These are phyloP conservation scores for Cephus sareptanus DNA, from an alignment of 2,888 invertebrate species.

Conservation along the genomic window DNA sequence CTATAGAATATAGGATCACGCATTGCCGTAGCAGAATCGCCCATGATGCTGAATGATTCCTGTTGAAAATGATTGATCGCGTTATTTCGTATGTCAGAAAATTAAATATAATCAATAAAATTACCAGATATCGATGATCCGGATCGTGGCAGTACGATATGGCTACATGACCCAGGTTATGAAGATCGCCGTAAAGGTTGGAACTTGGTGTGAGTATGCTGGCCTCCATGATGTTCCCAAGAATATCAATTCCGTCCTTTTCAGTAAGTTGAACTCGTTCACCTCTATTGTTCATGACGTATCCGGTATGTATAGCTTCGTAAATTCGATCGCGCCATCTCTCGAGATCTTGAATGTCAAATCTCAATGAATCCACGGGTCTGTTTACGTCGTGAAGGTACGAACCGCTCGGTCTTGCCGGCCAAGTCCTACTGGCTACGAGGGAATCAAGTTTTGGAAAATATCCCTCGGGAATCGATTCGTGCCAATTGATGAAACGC, in stretches of 20 bases:
- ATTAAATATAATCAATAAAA: conserved; percentile 29
- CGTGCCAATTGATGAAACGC: conserved; percentile 74
- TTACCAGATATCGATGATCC: conserved; percentile 78
- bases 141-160: conserved; percentile 85
- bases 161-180: conserved; percentile 85
- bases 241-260: conserved; percentile 77
- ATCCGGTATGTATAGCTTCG: conserved; percentile 76
- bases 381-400: conserved; percentile 74
- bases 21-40: conserved; percentile 87
- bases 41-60: conserved; percentile 86
- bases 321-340: conserved; percentile 81
- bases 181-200: conserved; percentile 80
- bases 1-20: conserved; percentile 88
- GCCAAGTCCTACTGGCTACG: conserved; percentile 81
- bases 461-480: conserved; percentile 81
- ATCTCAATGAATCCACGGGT: conserved; percentile 74
- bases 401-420: conserved; percentile 74
- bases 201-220: conserved; percentile 77
- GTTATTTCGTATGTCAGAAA: not conserved
- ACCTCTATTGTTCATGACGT: conserved; percentile 71
- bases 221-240: conserved; percentile 83
- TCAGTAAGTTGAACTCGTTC: conserved; percentile 72
- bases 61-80: conserved; percentile 51
- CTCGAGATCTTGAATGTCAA: conserved; percentile 78
- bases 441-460: conserved; percentile 86